Base-by-base conservation (phyloP, 2,888 invertebrate species). In the Euclidia mi region DNA sequence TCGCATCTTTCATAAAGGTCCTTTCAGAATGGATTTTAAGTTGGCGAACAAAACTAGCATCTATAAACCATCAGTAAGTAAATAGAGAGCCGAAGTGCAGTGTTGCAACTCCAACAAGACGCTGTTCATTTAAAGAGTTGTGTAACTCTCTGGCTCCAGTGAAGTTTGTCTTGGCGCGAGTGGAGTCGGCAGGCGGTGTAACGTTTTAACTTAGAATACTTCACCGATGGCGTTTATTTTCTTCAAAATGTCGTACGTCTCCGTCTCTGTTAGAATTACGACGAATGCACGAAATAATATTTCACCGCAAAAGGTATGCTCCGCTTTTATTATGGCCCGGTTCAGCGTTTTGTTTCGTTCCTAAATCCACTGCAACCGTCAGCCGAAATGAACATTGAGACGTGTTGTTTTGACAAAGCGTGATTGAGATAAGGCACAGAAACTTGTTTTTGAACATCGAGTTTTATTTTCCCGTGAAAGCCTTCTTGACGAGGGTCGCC, bases 401-500 rank as follows among this genome's bases (percentile, higher is more conserved):
- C 46, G 50, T 58, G 56, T 65, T 58, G 59, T 57, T 46, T 31
- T 52, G 48, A 50, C 56, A 38, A 43, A 52, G 56, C 57, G 65
- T 56, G 69, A 61, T 69, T 51, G 57, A 80, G 87, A 88, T 87
- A 85, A 84, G 80, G 81, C 85, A 84, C 86, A 86, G 71, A 71
- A 61, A 77, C 78, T 80, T 81, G 79, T 83, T 87, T 85, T 82
- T 78, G 75, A 81, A 82, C 80, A 85, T 84, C 73, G 81, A 79
- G 81, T 85, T 89, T 85, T 89, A 88, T 87, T 88, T 87, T 84
- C 79, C 81, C 80, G 77, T 81, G 80, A 88, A 89, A 90, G 85
- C 88, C 85, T 82, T 80, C 81, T 82, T 89, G 90, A 90, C 89
- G 88, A 90, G 90, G 90, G 90, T 89, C 84, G 83, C 80, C n/a